Percentiles rank a stretch among this genome's conserved stretches.
phyloP scores from a whole-genome alignment of 2,113 vertebrate species.

The Stegastes partitus region DNA sequence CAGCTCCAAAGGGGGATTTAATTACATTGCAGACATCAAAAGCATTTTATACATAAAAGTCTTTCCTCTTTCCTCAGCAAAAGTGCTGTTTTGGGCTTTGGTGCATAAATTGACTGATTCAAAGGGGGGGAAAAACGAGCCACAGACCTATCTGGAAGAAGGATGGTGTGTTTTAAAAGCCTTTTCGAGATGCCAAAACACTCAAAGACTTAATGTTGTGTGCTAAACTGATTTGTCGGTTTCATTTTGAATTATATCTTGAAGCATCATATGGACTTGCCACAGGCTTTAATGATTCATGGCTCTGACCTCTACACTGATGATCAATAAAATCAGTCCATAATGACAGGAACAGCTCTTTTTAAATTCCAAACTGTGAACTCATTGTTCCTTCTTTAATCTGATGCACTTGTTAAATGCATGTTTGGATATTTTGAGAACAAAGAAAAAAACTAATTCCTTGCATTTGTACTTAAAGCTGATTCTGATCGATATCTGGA shows the following conservation, averaged over 20 bases:
- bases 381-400: too few species aligned
- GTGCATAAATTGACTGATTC: neutral
- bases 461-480: too few species aligned
- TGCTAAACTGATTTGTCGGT: neutral
- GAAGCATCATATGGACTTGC: neutral
- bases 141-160: neutral
- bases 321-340: too few species aligned
- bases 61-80: neutral
- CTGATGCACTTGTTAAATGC: too few species aligned
- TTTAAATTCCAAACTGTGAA: too few species aligned
- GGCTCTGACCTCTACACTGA: too few species aligned
- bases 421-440: too few species aligned
- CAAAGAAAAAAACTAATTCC: too few species aligned
- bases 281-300: too few species aligned
- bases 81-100: slow-evolving; percentile 17
- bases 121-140: slow-evolving; percentile 18
- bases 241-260: neutral
- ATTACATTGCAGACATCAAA: slow-evolving; percentile 27
- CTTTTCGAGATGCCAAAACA: neutral
- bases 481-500: neutral
- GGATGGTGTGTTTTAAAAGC: slow-evolving; percentile 19
- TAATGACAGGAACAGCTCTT: too few species aligned
- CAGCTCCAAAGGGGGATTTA: neutral
- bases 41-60: slow-evolving; percentile 7
- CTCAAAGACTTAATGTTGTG: neutral